Percentiles rank a stretch among this genome's conserved stretches.
These are phyloP conservation scores for Zele albiditarsus DNA, from an alignment of 2,888 invertebrate species.

Conservation along the genomic window DNA sequence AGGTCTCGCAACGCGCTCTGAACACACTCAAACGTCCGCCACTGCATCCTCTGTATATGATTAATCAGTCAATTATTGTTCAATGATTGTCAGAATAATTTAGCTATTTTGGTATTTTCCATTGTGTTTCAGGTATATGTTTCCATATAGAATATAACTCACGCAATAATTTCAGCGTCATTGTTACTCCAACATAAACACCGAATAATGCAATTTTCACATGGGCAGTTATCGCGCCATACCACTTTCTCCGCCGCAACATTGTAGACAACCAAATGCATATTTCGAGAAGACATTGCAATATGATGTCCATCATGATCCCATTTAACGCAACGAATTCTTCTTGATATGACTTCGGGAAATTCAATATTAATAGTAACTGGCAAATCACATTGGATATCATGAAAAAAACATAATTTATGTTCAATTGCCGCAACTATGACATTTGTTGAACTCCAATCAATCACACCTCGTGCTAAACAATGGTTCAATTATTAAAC, in stretches of 20 bases:
- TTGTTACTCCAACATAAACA: slow-evolving; percentile 57
- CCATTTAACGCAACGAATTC: slow-evolving; percentile 56
- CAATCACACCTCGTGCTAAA: slow-evolving; percentile 49
- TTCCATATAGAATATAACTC: slow-evolving; percentile 40
- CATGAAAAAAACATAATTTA: slow-evolving; percentile 38
- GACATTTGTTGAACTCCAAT: slow-evolving; percentile 59
- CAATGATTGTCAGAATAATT: neutral
- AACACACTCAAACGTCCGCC: slow-evolving; percentile 48
- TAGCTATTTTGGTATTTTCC: neutral
- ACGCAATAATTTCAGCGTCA: slow-evolving; percentile 58
- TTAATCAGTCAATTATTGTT: neutral
- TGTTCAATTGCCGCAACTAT: slow-evolving; percentile 49
- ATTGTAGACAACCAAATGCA: slow-evolving; percentile 46
- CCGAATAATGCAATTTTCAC: slow-evolving; percentile 43
- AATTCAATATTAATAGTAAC: neutral
- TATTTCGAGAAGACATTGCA: slow-evolving; percentile 24
- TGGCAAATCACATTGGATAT: slow-evolving; percentile 45
- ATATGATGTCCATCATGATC: slow-evolving; percentile 52
- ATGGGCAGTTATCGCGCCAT: slow-evolving; percentile 53
- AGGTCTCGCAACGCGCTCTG: slow-evolving; percentile 14
- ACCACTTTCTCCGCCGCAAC: slow-evolving; percentile 41
- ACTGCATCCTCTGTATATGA: slow-evolving; percentile 55
- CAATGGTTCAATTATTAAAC: neutral
- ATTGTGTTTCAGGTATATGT: neutral
- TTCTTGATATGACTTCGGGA: neutral